Percentiles rank a stretch among this genome's conserved stretches.
Evolutionary conservation across 2,888 invertebrate species (phyloP).

Genomic region (Tinea semifulvella): DNA sequence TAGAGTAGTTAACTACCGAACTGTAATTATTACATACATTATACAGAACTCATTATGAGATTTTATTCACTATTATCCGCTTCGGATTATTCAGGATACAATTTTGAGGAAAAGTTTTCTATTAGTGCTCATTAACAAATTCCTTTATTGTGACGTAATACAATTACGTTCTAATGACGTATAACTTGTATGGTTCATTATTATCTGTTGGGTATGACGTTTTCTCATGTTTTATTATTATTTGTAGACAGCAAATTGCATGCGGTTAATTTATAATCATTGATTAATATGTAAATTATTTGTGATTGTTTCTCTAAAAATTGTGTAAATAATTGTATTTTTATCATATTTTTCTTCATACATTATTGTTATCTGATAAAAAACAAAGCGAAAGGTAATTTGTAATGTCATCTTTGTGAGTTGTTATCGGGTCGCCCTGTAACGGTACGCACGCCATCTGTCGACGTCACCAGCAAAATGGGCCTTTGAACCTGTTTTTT

Average conservation of each 20-base stretch:
- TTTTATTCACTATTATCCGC: too few relatives aligned
- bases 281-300: too few relatives aligned
- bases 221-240: too few relatives aligned
- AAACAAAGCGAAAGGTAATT: neutral
- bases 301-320: too few relatives aligned
- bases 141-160: constrained; percentile 6
- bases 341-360: neutral
- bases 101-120: constrained; percentile 1
- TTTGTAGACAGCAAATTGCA: too few relatives aligned
- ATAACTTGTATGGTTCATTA: too few relatives aligned
- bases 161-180: constrained; percentile 4
- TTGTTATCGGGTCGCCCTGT: constrained; percentile 1
- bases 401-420: constrained; percentile 1
- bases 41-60: too few relatives aligned
- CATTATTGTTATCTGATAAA: constrained; percentile 4
- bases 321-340: neutral
- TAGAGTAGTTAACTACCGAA: neutral
- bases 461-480: constrained; percentile 11
- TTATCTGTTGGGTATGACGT: too few relatives aligned
- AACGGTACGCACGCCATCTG: constrained; percentile 13
- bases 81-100: too few relatives aligned
- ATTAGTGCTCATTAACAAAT: too few relatives aligned
- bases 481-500: constrained; percentile 4
- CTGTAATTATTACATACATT: too few relatives aligned
- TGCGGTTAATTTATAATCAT: too few relatives aligned